Evolutionary conservation across 2,888 invertebrate species (phyloP).

Genomic region (Erynnis tages): DNA sequence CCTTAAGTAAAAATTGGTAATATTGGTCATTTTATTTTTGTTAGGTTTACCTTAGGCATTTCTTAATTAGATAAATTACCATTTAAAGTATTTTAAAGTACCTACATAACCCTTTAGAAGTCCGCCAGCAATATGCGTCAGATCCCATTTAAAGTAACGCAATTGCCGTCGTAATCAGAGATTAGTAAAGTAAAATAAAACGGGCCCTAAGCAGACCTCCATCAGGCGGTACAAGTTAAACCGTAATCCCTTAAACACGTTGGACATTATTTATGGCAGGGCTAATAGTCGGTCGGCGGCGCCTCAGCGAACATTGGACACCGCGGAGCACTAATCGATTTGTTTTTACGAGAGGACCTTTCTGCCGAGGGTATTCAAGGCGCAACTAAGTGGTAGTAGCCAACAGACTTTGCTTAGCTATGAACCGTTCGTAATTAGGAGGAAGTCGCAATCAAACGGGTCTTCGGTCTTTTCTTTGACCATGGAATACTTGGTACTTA

Average conservation of each 20-base stretch:
- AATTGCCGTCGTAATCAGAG: slow-evolving; percentile 17
- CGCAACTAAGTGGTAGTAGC: no score
- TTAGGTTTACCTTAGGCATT: no score
- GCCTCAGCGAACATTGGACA: slow-evolving; percentile 47
- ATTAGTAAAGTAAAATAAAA: slow-evolving; percentile 25
- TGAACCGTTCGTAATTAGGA: no score
- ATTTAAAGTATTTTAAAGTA: not conserved
- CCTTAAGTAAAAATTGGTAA: no score
- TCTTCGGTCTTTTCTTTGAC: no score
- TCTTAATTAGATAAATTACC: no score
- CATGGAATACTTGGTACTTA: no score
- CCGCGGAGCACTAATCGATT: slow-evolving; percentile 17
- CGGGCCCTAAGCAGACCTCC: slow-evolving; percentile 50
- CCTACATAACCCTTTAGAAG: no score
- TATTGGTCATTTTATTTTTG: no score
- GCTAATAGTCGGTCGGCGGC: slow-evolving; percentile 68
- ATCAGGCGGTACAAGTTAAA: slow-evolving; percentile 69
- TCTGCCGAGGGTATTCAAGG: no score
- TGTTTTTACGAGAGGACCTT: slow-evolving; percentile 1
- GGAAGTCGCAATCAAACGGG: no score
- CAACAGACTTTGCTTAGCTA: no score
- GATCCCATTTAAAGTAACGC: slow-evolving; percentile 10
- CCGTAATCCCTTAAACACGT: slow-evolving; percentile 75
- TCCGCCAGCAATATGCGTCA: not conserved
- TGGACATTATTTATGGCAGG: slow-evolving; percentile 75